Base-by-base conservation (phyloP, 30 jellyfish, hydroid and myxozoan genomes). In the Thelohanellus kitauei region DNA sequence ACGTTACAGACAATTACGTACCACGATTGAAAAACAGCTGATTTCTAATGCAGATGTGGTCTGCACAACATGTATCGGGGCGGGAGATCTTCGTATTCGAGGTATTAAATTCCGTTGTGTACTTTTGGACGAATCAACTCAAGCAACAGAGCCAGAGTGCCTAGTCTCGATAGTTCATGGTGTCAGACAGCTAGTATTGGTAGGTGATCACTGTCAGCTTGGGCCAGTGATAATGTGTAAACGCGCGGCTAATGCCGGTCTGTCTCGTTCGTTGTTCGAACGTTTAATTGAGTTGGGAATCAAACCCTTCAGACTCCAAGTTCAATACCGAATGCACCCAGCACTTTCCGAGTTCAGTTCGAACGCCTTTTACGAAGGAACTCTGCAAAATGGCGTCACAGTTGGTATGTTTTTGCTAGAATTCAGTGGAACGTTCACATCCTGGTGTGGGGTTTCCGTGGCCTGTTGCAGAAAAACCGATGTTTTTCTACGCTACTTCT, bases 141-240 rank as follows among this genome's bases (percentile, higher is more conserved):
- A 75, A 42, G 89, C 95, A 16, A 75, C 95, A 9, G 95, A 75
- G 23, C 95, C 95, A 16, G 95, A 75, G 47, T 75, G 95, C 24
- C 65, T 75, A 85, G 95, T 75, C 5, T 88, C 95, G 20, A 71
- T 75, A 31, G 85, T 75, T 9, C 89, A 54, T 20, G 95, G 95
- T 32, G 57, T 85, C 4, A 75, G 64, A 43, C 47, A 75, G 95
- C 68, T 75, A 31, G 78, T 75, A 13, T 47, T 75, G 40, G 95
- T 75, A 51, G 95, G 95, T 17, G 95, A 75, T 51, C 95, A 75
- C 40, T 75, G 88, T 43, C 95, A 75, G 66, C 53, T 75, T 21
- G 95, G 95, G 11, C 95, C 95, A 4, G 95, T 75, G 44, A 88
- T 75, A 46, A 75, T 75, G 95, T 75, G 95, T 63, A 75, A 75